phyloP scores from a whole-genome alignment of 2,888 invertebrate genomes.

The Torymus texanus region DNA sequence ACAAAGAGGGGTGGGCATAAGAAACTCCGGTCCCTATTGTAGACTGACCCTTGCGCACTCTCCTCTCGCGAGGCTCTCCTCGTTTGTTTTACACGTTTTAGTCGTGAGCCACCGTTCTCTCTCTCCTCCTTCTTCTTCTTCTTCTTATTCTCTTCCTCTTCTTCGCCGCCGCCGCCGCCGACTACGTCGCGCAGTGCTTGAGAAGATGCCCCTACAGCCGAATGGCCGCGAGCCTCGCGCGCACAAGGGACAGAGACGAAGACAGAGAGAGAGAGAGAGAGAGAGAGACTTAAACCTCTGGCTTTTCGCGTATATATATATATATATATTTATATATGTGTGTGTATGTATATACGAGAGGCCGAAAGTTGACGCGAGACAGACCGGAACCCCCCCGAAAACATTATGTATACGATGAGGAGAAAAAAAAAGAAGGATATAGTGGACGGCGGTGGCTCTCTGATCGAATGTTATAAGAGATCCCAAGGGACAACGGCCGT shows the following conservation, averaged over 20 bases:
- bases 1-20: constrained; percentile 8
- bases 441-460: constrained; percentile 5
- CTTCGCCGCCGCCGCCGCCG: constrained; percentile 47
- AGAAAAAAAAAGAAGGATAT: neutral
- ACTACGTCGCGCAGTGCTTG: constrained; percentile 37
- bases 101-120: constrained; percentile 33
- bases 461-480: constrained; percentile 39
- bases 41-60: constrained; percentile 53
- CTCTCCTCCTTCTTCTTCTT: constrained; percentile 20
- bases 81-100: constrained; percentile 57
- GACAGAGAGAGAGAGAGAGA: neutral
- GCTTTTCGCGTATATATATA: constrained; percentile 38
- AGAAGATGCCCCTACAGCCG: constrained; percentile 46
- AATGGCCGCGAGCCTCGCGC: constrained; percentile 51
- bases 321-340: constrained; percentile 6
- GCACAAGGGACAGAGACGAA: constrained; percentile 25
- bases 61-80: constrained; percentile 43
- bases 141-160: constrained; percentile 28
- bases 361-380: constrained; percentile 52
- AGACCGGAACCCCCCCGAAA: constrained; percentile 42
- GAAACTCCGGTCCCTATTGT: constrained; percentile 41
- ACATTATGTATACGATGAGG: constrained; percentile 30
- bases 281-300: constrained; percentile 42
- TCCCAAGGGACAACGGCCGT: constrained; percentile 26
- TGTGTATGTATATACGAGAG: constrained; percentile 12